These are phyloP conservation scores for Drosophila cognata DNA, from an alignment of 2,888 invertebrate genomes.

Conservation along the genomic window DNA sequence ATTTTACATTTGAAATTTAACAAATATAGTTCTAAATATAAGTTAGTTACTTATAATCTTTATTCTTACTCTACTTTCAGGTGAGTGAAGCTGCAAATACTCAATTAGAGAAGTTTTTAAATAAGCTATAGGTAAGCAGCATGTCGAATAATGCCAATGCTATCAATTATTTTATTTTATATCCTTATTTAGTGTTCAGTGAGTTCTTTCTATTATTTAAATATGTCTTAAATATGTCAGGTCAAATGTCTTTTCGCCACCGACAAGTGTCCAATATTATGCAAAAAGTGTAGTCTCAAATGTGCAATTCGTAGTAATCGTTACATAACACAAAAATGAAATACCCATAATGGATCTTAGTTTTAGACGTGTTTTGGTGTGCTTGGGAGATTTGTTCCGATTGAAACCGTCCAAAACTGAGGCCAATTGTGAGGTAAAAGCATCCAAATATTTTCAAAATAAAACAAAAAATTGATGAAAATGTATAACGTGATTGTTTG, in stretches of 20 bases:
- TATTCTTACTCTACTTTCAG: constrained; percentile 32
- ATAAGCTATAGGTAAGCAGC: constrained; percentile 20
- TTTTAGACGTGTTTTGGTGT: constrained; percentile 86
- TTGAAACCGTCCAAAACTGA: constrained; percentile 86
- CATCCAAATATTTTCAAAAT: constrained; percentile 27
- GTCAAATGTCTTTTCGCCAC: neutral
- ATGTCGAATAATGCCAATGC: neutral
- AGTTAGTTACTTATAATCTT: neutral
- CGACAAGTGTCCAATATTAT: constrained; percentile 8
- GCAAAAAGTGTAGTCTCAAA: neutral
- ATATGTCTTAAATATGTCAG: neutral
- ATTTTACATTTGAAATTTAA: neutral
- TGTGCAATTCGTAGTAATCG: neutral
- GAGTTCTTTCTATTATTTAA: neutral
- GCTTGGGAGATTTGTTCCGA: constrained; percentile 83
- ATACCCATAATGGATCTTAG: constrained; percentile 83
- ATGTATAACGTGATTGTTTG: neutral
- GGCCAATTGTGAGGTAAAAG: constrained; percentile 80
- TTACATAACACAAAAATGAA: neutral
- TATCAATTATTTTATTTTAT: neutral
- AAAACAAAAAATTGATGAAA: neutral
- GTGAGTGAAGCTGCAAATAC: constrained; percentile 31
- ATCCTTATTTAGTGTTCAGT: neutral
- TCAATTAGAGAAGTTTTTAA: neutral
- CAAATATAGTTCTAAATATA: neutral